Evolutionary conservation across 2,113 vertebrate genomes (phyloP).

Genomic region (Protobothrops flavoviridis): DNA sequence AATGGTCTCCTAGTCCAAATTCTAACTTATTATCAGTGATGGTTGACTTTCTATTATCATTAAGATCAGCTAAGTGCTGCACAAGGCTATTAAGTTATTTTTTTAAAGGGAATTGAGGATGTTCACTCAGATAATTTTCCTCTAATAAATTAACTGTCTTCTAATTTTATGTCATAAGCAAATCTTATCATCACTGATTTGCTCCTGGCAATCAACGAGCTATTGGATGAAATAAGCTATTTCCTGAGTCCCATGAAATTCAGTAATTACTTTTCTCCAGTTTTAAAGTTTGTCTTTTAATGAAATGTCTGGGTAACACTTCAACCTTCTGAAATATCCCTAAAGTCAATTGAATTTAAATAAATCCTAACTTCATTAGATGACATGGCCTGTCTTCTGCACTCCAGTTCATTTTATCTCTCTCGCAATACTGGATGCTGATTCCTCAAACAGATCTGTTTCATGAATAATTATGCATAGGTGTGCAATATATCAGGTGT

Average conservation of each 20-base stretch:
- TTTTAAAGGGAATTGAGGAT: neutral
- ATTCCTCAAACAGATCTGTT: neutral
- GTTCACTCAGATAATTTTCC: neutral
- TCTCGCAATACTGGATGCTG: neutral
- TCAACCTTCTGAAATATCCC: neutral
- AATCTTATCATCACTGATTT: slow-evolving; percentile 5
- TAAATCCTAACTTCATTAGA: neutral
- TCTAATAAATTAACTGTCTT: neutral
- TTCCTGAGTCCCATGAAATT: neutral
- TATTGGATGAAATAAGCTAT: neutral
- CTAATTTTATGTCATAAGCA: slow-evolving; percentile 3
- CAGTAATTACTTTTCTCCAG: neutral
- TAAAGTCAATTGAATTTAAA: neutral
- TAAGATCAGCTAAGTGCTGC: neutral
- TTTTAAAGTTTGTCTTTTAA: slow-evolving; percentile 19
- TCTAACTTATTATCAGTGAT: neutral
- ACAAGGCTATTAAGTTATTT: neutral
- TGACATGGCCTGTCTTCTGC: neutral
- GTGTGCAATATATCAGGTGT: neutral
- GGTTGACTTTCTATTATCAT: neutral
- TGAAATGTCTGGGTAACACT: neutral
- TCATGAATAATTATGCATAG: neutral
- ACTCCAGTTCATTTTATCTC: neutral
- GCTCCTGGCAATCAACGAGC: slow-evolving; percentile 2
- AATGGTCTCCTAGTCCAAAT: neutral